These are phyloP conservation scores for Myoxocephalus aenaeus DNA, from an alignment of 2,797 vertebrate genomes.

Conservation along the genomic window DNA sequence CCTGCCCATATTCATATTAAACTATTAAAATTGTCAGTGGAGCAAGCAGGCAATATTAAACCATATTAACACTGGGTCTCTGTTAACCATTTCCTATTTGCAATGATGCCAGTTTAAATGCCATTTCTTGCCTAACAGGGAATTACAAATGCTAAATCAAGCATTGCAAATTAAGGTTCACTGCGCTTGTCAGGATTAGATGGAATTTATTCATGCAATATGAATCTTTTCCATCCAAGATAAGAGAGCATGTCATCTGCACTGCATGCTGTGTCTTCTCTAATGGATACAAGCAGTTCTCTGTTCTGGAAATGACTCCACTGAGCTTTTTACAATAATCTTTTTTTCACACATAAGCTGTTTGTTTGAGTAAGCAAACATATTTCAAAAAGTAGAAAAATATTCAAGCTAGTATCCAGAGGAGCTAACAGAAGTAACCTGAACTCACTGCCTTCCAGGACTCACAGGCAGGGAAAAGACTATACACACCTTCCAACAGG, in stretches of 20 bases:
- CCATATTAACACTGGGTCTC: constrained; percentile 70
- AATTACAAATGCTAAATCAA: constrained; percentile 81
- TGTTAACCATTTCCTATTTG: constrained; percentile 62
- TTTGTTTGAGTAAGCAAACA: constrained; percentile 31
- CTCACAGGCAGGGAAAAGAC: neutral
- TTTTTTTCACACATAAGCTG: constrained; percentile 18
- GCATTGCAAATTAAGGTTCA: constrained; percentile 79
- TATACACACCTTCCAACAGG: neutral
- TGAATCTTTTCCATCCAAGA: constrained; percentile 69
- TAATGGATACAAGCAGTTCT: constrained; percentile 63
- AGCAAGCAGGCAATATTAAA: constrained; percentile 67
- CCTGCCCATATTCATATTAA: constrained; percentile 51
- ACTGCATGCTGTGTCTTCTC: constrained; percentile 54
- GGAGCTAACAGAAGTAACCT: neutral
- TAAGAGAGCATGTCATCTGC: constrained; percentile 63
- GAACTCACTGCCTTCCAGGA: neutral
- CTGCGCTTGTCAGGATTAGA: constrained; percentile 73
- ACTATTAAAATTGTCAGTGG: constrained; percentile 60
- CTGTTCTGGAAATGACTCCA: constrained; percentile 61
- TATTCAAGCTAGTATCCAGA: constrained; percentile 1
- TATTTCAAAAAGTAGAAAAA: constrained; percentile 1
- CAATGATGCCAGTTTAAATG: constrained; percentile 71
- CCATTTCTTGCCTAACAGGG: constrained; percentile 71
- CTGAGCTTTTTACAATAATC: constrained; percentile 28
- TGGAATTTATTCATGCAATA: constrained; percentile 78